phyloP scores from a whole-genome alignment of 2,797 vertebrate species.

The Columba guinea region DNA sequence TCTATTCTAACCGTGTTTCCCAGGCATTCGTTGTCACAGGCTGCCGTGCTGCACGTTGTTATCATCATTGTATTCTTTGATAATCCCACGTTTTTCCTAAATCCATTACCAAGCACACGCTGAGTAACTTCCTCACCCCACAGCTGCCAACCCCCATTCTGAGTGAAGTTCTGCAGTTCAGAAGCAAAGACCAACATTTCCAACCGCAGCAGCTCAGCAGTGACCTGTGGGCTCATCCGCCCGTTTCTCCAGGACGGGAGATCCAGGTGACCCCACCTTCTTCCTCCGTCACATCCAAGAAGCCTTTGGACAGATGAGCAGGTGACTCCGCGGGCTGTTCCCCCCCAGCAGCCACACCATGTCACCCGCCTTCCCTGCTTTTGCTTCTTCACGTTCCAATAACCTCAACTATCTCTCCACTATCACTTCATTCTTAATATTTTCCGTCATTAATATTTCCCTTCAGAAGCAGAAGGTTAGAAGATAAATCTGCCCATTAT shows the following conservation, averaged over 20 bases:
- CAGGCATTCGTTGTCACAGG: background rate
- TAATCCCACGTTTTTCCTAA: too few species aligned
- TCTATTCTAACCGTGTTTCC: background rate
- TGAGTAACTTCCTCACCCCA: background rate
- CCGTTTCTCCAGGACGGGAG: background rate
- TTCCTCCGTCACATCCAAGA: background rate
- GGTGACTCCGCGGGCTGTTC: background rate
- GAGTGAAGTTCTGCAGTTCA: background rate
- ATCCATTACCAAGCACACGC: background rate
- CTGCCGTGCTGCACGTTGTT: background rate
- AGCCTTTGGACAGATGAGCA: background rate
- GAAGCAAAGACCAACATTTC: background rate
- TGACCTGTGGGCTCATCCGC: background rate
- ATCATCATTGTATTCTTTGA: background rate
- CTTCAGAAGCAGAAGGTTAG: background rate
- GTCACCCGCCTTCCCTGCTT: background rate
- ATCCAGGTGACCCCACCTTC: background rate
- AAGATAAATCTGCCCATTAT: background rate
- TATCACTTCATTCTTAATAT: background rate
- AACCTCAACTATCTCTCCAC: background rate
- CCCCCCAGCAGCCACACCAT: background rate
- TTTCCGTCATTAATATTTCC: background rate
- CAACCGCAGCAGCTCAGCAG: background rate
- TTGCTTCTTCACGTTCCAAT: background rate
- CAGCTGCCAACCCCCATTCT: background rate